Evolutionary conservation across 2,113 vertebrate genomes (phyloP).

Genomic region (Lepisosteus oculatus): DNA sequence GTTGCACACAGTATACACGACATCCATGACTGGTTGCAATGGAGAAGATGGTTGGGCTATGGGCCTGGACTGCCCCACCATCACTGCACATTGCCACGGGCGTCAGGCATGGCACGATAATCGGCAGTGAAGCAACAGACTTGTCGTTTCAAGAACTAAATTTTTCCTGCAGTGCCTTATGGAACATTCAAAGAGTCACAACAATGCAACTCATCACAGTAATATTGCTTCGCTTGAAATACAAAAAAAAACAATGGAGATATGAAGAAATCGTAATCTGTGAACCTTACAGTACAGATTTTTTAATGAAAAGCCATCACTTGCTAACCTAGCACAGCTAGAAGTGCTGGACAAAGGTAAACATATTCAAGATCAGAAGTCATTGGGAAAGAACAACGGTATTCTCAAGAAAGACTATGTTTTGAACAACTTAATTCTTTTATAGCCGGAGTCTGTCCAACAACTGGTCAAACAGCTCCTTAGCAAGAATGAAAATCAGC

Average conservation of each 20-base stretch:
- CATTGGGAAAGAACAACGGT: background rate
- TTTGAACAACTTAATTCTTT: slow-evolving; percentile 43
- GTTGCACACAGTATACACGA: slow-evolving; percentile 47
- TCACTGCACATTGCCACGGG: slow-evolving; percentile 71
- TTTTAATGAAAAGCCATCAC: slow-evolving; percentile 89
- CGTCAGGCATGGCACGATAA: slow-evolving; percentile 74
- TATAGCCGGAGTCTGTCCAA: slow-evolving; percentile 46
- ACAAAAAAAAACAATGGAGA: slow-evolving; percentile 64
- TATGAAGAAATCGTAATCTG: slow-evolving; percentile 63
- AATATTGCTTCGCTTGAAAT: slow-evolving; percentile 89
- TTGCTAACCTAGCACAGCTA: slow-evolving; percentile 92
- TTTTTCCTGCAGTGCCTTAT: slow-evolving; percentile 98
- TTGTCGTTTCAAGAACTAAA: slow-evolving; percentile 81
- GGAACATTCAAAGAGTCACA: slow-evolving; percentile 91
- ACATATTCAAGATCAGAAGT: slow-evolving; percentile 12
- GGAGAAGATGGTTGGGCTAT: slow-evolving; percentile 71
- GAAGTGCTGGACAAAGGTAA: slow-evolving; percentile 56
- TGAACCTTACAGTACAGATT: slow-evolving; percentile 52
- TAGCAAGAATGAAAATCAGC: slow-evolving; percentile 30
- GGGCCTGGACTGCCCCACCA: slow-evolving; percentile 71
- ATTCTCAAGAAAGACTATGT: slow-evolving; percentile 15
- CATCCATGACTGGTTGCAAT: slow-evolving; percentile 69
- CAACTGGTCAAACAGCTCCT: slow-evolving; percentile 57
- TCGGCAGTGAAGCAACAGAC: slow-evolving; percentile 86
- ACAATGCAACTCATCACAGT: slow-evolving; percentile 94